Base-by-base conservation (phyloP, 92 coral and sea anemone species). In the Zoanthus gigantus region DNA sequence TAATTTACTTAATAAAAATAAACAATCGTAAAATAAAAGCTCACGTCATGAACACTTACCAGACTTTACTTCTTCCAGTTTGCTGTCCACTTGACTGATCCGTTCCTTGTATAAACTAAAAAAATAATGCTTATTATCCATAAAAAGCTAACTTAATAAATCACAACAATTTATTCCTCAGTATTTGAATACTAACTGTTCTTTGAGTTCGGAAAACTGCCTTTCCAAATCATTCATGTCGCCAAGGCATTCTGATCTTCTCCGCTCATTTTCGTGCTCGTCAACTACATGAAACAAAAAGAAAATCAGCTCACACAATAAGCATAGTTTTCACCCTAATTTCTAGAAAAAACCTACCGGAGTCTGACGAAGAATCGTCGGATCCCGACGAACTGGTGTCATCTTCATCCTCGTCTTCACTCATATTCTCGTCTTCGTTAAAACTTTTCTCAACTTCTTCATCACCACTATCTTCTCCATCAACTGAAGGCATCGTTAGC, bases 401-500 rank as follows among this genome's bases (percentile, higher is more conserved):
- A 34, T 97, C 99, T 52, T 95, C 98, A n/a, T 95, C 98, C 8
- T 97, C 99, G 58, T 97, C 99, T 86, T 97, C 99, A 89, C 99
- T 97, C 96, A 94, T 94, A 88, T 97, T 95, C 56, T 97, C 99
- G 58, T 91, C 99, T 81, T 95, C 99, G 52, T 95, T 95, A 56
- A 95, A 94, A 65, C 96, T 95, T 91, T 95, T 91, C 44, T 94
- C 97, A 45, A 95, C 93, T 72, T 97, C 99, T 18, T 97, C 99
- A 28, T 97, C 99, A 5, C 96, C 99, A 90, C 98, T 97, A 76
- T 97, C 99, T 87, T 97, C 99, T 79, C 99, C 99, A 84, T 97
- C 99, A 53, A 97, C 93, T 31, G 96, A 93, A 15, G 99, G 98
- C 98, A 95, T 95, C 4, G 57, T 46, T 23, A 15, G 29, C 74